These are phyloP conservation scores for Octopus bimaculoides DNA, from an alignment of 1,140 invertebrate genomes.

Conservation along the genomic window DNA sequence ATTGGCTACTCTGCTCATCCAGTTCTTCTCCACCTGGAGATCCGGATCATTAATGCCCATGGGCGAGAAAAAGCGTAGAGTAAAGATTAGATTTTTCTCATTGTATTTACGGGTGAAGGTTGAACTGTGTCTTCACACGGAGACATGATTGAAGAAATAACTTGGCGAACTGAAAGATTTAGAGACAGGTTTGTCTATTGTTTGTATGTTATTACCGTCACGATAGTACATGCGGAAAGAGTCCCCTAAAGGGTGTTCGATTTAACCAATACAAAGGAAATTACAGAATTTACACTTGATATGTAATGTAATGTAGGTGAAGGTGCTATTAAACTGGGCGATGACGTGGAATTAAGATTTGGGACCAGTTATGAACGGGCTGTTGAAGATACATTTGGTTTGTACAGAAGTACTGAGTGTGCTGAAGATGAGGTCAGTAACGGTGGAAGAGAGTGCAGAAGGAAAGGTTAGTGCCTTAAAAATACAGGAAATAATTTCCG, in stretches of 20 bases:
- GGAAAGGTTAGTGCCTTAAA: neutral
- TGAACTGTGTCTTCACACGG: too few relatives aligned
- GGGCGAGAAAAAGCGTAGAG: too few relatives aligned
- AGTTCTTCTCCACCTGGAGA: too few relatives aligned
- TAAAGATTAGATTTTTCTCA: too few relatives aligned
- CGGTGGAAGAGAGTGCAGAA: neutral
- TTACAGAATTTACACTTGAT: neutral
- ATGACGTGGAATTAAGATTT: neutral
- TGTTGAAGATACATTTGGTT: neutral
- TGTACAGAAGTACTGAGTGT: neutral
- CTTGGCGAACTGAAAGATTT: too few relatives aligned
- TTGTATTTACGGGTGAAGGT: too few relatives aligned
- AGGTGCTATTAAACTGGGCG: neutral
- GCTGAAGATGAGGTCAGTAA: neutral
- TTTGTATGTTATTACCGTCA: too few relatives aligned
- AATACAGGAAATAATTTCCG: too few relatives aligned
- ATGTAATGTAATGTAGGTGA: neutral
- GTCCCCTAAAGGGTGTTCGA: neutral
- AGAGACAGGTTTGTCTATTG: too few relatives aligned
- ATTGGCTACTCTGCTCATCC: too few relatives aligned
- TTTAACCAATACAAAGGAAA: neutral
- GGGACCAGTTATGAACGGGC: neutral
- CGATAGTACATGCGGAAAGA: neutral
- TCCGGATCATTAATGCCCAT: too few relatives aligned
- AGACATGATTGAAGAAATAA: too few relatives aligned